Base-by-base conservation (phyloP, 2,888 invertebrate genomes). In the Torymus texanus region DNA sequence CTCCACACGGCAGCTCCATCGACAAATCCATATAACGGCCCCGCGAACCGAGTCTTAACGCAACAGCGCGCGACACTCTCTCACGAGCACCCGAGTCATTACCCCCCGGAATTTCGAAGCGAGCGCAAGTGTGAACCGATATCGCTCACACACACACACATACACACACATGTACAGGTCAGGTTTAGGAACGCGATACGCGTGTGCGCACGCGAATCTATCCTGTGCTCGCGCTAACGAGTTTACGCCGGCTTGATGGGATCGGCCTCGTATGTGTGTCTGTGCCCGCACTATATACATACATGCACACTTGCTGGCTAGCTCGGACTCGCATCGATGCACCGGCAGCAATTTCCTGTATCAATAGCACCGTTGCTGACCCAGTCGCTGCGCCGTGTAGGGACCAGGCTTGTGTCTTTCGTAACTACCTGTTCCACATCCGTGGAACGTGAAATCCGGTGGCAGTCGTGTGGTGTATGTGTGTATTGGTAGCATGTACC, bases 301-400 rank as follows among this genome's bases (percentile, higher is more conserved):
- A 41, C 41, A 41, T 41, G 24, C 21, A 56, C 58, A 16, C 18
- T 41, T 16, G 21, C 51, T 51, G 24, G 51, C 13, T 24, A 12
- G 11, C 12, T 59, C 50, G 63, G 79, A 55, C 79, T 75, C 75
- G 75, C 79, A 79, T 79, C 70, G 79, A 79, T 75, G 79, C 66
- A 74, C 70, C 62, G 51, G 63, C 78, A 61, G 66, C 74, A 81
- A 80, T 81, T 81, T 81, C 80, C 81, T 80, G 80, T 81, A 80
- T 81, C 81, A 81, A 81, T 81, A 75, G 21, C 75, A 61, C 81
- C 63, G 71, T 53, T 62, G 66, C 63, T 71, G 80, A 76, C 76
- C 76, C 50, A 77, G 70, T 65, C 50, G 63, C 18, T 18, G 61
- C 10, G 13, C 11, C 10, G 18, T 4, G 24, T 14, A 4, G 24